phyloP scores from a whole-genome alignment of 2,113 vertebrate genomes.

The Coregonus clupeaformis region DNA sequence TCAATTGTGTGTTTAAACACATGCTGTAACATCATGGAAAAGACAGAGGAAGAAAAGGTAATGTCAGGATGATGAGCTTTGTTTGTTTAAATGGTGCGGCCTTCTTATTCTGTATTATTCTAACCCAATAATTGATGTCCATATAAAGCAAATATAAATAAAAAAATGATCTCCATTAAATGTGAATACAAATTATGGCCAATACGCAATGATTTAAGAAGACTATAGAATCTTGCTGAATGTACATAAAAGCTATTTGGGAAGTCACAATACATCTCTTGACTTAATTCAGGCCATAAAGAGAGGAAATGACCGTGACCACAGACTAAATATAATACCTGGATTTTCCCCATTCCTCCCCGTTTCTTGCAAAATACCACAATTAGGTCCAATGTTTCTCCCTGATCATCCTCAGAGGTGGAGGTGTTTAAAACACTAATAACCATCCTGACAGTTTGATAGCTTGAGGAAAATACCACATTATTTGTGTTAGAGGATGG shows the following conservation, averaged over 20 bases:
- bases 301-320: constrained; percentile 30
- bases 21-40: no score
- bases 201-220: no score
- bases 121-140: no score
- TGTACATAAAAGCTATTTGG: background rate
- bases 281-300: constrained; percentile 31
- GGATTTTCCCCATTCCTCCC: constrained; percentile 26
- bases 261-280: background rate
- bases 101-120: no score
- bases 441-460: constrained; percentile 74
- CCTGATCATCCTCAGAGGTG: constrained; percentile 28
- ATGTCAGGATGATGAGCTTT: no score
- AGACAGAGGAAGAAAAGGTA: no score
- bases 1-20: no score
- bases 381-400: constrained; percentile 31
- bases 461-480: constrained; percentile 47
- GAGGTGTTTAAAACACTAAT: constrained; percentile 56
- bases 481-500: constrained; percentile 79
- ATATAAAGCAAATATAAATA: no score
- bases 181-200: no score
- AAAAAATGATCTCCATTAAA: no score
- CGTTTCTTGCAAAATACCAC: constrained; percentile 38
- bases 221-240: background rate
- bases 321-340: constrained; percentile 40
- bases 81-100: no score